Evolutionary conservation across 2,888 invertebrate species (phyloP), one percentile per base, ranked within the genome.

Genomic region (Chrysolina oricalcia): DNA sequence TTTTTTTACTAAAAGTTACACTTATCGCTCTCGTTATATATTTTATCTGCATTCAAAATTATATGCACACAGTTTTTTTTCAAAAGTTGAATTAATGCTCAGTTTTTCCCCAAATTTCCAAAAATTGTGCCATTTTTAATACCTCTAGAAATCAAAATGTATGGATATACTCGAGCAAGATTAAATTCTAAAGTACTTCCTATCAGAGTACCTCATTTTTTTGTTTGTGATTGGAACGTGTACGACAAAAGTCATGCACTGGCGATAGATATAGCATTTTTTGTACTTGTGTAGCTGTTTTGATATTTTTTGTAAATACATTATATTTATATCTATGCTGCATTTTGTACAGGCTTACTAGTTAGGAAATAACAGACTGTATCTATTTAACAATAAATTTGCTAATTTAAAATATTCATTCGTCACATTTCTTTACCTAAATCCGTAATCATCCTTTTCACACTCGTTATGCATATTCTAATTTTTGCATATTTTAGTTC

Each of bases 371-470:
- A 85, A 87, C 86, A 87, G 87, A 88, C 88, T 88, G 87, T 88
- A 88, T 87, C 87, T 86, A 87, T 85, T 86, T 84, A 86, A 85
- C 84, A 86, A 87, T 87, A 87, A 87, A 88, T 88, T 88, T 88
- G 87, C 87, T 87, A 87, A 86, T 84, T 85, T 83, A 81, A 83
- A 83, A 78, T 79, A 79, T 27, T n/a, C 72, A 77, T 77, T 77
- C 63, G 70, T 76, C 73, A 67, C 35, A 35, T 35, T 35, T 35
- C 35, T 35, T 3, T 35, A 35, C 35, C 8, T 8, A 35, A 6
- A 35, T 35, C 5, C 2, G 5, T 27, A 27, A 27, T 27, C 2
- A 2, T 27, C 35, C 35, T 35, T 35, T 35, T 8, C 35, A 35
- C 35, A 8, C 8, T 35, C 35, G 6, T 35, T 35, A 35, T 35